Base-by-base conservation (phyloP, 1,140 invertebrate species). In the Coelopa frigida region DNA sequence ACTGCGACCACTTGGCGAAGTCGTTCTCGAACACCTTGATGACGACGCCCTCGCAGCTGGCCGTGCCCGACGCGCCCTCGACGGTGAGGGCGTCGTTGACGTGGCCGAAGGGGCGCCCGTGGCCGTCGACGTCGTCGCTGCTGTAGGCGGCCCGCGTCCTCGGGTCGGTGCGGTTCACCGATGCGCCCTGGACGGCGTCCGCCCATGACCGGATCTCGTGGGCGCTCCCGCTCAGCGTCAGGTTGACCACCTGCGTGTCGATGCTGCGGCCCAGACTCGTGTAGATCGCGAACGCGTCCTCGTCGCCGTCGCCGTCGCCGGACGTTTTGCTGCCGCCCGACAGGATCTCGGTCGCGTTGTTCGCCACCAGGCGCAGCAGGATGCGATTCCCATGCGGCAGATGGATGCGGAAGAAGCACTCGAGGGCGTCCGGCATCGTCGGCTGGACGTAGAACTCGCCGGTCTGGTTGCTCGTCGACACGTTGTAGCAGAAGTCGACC, bases 401-500 rank as follows among this genome's bases (percentile, higher is more conserved):
- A 48, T 78, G 76, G 36, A 83, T 77, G 49, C 72, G 70, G 60
- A 80, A 82, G 14, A 77, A 78, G 56, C 81, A 83, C 36, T 73
- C 65, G 5, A 81, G 56, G 27, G 49, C 14, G 21, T 51, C 40
- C 3, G 31, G 41, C 41, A 43, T 37, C 14, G 36, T 51, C 14
- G 49, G 49, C 11, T 41, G 44, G 15, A 51, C 27, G 29, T 51
- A 51, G 40, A 47, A 51, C 26, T 47, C 40, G 15, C 26, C 49
- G 7, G 18, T 35, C 32, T 47, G 38, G 44, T 51, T 51, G 17
- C 45, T 51, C 4, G 40, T 47, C 23, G 78, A 76, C 31, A 81
- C 71, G 59, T 81, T 78, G 56, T 81, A 80, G 50, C 80, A 83
- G 55, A 77, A 75, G 61, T 81, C 79, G 21, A 82, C 80, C 43